Evolutionary conservation across 2,888 invertebrate genomes (phyloP), one percentile per base, ranked within the genome.

Genomic region (Ceriagrion tenellum): DNA sequence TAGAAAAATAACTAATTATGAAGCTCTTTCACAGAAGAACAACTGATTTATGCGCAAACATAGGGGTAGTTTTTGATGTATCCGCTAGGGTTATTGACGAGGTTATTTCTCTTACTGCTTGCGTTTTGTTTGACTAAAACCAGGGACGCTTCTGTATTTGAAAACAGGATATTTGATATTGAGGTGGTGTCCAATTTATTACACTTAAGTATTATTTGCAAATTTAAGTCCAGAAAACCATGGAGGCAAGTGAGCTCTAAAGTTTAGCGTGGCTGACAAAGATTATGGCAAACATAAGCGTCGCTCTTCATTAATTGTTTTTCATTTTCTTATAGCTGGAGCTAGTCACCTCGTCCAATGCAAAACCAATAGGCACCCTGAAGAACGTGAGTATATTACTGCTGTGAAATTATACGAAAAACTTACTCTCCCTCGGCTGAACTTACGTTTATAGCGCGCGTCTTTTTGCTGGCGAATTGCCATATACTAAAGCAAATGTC

Each of bases 271-370:
- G 26, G 13, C 8, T 91, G 40, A 74, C 26, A 69, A 47, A 47
- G 35, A 30, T 26, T n/a, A 59, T 91, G 35, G 23, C 35, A 35
- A 56, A 91, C 40, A 0, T 35, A 16, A 35, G 10, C 0, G 35
- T n/a, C 23, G n/a, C 23, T 26, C 30, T 4, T 88, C 6, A 55
- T 74, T 47, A 90, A 93, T 95, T 95, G 96, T 95, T 95, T 95
- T 47, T 88, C 47, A 88, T 40, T 26, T n/a, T 40, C 35, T 96
- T 96, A 69, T 96, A 97, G 97, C 96, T 97, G 95, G 97, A 97
- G 96, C 96, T 97, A 47, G 95, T 97, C 95, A 96, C 96, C 95
- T 96, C 97, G 30, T 96, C 96, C 69, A 96, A 96, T 91, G 96
- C 96, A 47, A 97, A 97, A 96, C 96, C 96, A 55, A 96, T 97